Percentiles rank a stretch among this genome's conserved stretches.
These are phyloP conservation scores for Aspiorhynchus laticeps DNA, from an alignment of 2,113 vertebrate genomes.

Conservation along the genomic window DNA sequence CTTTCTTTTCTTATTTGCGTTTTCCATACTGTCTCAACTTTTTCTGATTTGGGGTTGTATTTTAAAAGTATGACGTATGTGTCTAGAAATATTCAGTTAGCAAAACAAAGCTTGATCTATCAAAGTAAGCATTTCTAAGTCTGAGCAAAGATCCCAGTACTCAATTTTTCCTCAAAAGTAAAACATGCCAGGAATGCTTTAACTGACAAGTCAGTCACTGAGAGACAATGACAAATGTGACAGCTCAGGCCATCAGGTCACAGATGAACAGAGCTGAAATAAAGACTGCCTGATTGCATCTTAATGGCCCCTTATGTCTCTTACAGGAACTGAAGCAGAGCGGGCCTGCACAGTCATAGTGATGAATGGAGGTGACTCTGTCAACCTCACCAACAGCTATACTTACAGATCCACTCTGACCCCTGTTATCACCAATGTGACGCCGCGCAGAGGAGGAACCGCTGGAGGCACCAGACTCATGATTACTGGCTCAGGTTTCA, in stretches of 20 bases:
- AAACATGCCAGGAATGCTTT: slow-evolving; percentile 3
- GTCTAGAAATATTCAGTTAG: neutral
- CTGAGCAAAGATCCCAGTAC: neutral
- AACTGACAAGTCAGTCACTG: neutral
- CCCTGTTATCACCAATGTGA: slow-evolving; percentile 71
- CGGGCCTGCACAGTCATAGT: slow-evolving; percentile 74
- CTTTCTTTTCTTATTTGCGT: too few relatives aligned
- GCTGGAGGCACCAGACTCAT: slow-evolving; percentile 83
- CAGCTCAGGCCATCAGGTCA: neutral
- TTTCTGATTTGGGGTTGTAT: too few relatives aligned
- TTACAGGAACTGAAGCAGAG: slow-evolving; percentile 67
- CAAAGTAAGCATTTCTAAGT: neutral
- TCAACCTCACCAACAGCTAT: slow-evolving; percentile 65
- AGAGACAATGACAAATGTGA: neutral
- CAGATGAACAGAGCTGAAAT: neutral
- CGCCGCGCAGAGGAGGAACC: slow-evolving; percentile 81
- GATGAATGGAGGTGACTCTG: slow-evolving; percentile 64
- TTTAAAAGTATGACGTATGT: neutral
- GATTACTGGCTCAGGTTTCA: slow-evolving; percentile 82
- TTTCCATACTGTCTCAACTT: too few relatives aligned
- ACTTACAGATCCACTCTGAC: slow-evolving; percentile 77
- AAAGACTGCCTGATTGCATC: slow-evolving; percentile 21
- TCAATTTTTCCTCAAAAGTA: neutral
- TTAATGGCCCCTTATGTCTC: neutral
- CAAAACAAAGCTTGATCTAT: neutral